A percentile compares a stretch with the other conserved stretches of the same genome.
Evolutionary conservation across 1,140 invertebrate species (phyloP).

Genomic region (Scylla paramamosain): DNA sequence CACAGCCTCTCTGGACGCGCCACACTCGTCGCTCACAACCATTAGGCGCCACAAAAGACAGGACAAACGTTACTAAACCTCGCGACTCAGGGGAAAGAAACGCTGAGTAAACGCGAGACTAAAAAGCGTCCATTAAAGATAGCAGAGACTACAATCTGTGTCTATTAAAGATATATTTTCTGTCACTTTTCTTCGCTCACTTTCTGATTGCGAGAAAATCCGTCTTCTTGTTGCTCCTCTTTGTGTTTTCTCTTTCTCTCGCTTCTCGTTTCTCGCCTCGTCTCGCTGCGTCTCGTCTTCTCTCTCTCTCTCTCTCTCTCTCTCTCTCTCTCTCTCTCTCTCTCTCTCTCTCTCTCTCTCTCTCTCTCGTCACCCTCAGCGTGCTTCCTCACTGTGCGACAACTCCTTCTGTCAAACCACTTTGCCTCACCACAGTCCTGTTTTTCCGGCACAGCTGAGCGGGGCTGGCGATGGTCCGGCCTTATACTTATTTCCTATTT

Average conservation of each 20-base stretch:
- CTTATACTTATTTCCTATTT: too few relatives aligned
- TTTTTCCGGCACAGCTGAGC: too few relatives aligned
- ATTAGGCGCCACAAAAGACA: conserved; percentile 11
- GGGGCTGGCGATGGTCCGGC: too few relatives aligned
- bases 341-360: conserved; percentile 27
- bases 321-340: neutral
- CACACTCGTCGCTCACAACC: neutral
- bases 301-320: conserved; percentile 27
- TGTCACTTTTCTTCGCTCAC: neutral
- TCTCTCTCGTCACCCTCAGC: neutral
- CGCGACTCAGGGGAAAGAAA: neutral
- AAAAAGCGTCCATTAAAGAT: conserved; percentile 16
- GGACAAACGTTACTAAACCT: conserved; percentile 1
- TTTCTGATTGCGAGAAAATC: neutral
- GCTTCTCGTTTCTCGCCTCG: neutral
- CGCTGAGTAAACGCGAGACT: neutral
- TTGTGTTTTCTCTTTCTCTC: too few relatives aligned
- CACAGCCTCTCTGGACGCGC: neutral
- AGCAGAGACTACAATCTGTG: neutral
- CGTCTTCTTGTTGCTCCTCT: neutral
- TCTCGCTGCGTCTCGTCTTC: too few relatives aligned
- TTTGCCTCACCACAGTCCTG: too few relatives aligned
- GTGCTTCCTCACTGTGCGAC: too few relatives aligned
- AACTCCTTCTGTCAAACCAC: too few relatives aligned
- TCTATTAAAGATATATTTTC: neutral